A percentile compares a stretch with the other conserved stretches of the same genome.
Conservation (phyloP, 2,888 invertebrate genomes). For the Lasioglossum figueresi region DNA sequence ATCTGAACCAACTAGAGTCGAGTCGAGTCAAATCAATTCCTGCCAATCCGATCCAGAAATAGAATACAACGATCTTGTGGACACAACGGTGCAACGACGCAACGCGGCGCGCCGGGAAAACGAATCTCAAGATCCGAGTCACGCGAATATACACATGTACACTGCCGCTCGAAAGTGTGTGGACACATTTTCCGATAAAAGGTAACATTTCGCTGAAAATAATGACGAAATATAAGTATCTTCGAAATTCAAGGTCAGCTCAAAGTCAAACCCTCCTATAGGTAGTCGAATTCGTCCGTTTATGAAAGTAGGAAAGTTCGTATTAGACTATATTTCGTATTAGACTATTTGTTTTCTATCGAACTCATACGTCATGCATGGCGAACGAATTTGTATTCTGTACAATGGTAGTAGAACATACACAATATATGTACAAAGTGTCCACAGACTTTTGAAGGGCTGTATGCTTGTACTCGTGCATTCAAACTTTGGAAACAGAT, state of each 20-base stretch:
- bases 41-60: background rate
- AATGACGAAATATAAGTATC: background rate
- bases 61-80: background rate
- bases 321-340: background rate
- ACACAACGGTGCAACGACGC: background rate
- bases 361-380: background rate
- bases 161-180: background rate
- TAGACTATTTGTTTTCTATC: background rate
- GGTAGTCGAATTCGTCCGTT: background rate
- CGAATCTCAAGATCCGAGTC: background rate
- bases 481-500: slow-evolving; percentile 28
- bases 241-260: background rate
- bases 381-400: background rate
- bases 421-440: no score
- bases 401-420: background rate
- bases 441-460: background rate
- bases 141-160: slow-evolving; percentile 1
- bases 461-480: background rate
- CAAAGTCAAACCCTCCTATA: background rate
- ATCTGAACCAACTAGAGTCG: background rate
- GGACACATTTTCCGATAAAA: background rate
- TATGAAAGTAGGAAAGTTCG: background rate
- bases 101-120: background rate
- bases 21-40: background rate
- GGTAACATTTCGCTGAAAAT: background rate